phyloP scores from a whole-genome alignment of 2,797 vertebrate genomes.

The Paramormyrops hopkinsi region DNA sequence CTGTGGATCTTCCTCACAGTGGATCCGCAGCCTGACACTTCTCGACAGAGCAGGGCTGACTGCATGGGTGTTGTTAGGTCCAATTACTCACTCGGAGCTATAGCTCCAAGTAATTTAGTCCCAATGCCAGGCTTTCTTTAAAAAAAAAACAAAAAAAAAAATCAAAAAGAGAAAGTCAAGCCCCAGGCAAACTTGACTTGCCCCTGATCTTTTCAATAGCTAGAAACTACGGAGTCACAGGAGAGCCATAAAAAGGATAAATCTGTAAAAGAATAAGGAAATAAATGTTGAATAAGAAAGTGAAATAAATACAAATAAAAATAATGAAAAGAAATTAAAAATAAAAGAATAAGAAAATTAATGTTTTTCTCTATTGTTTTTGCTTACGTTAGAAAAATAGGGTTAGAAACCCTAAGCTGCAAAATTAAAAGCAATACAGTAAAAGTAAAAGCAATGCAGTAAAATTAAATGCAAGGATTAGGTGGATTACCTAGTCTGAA shows the following conservation, averaged over 20 bases:
- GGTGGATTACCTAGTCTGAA: too few species aligned
- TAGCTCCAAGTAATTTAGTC: too few species aligned
- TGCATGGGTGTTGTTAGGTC: background rate
- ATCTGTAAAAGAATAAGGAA: background rate
- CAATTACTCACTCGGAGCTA: background rate
- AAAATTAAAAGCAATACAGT: background rate
- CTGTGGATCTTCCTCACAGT: background rate
- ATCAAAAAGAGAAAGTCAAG: too few species aligned
- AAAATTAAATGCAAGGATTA: too few species aligned
- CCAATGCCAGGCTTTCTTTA: too few species aligned
- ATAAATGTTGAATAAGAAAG: background rate
- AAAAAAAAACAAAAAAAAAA: too few species aligned
- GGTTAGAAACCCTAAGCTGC: background rate
- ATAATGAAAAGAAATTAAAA: background rate
- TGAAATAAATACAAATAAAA: background rate
- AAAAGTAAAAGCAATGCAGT: background rate
- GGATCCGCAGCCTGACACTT: background rate
- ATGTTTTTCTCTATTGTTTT: background rate
- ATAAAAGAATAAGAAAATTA: background rate
- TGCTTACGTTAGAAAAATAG: background rate
- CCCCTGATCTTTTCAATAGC: too few species aligned
- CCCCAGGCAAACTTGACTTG: background rate
- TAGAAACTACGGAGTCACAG: background rate
- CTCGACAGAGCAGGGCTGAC: background rate
- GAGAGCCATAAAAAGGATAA: background rate